Conservation (phyloP, 1,140 invertebrate species). For the Micrasema minimum region DNA sequence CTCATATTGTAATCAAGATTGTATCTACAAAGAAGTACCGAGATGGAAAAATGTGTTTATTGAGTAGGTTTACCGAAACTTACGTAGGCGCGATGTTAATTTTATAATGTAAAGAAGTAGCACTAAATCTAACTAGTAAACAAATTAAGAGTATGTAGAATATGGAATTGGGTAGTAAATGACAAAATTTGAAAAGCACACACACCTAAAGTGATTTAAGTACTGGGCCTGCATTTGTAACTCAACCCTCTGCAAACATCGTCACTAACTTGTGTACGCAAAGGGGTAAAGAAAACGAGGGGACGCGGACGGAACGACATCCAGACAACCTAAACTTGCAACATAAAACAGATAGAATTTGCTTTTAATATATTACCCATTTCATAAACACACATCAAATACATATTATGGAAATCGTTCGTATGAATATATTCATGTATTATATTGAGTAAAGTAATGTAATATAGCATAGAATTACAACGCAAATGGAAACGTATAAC, state of each 20-base stretch:
- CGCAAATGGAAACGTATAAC: no score
- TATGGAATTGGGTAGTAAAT: no score
- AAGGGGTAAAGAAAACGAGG: constrained; percentile 3
- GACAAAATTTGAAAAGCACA: constrained; percentile 18
- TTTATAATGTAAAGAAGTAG: no score
- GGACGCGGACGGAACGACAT: not conserved
- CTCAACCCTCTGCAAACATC: constrained; percentile 36
- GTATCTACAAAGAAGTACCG: no score
- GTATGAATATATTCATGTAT: not conserved
- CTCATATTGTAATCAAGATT: no score
- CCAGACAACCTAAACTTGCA: constrained; percentile 4
- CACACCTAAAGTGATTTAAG: constrained; percentile 13
- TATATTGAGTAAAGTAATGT: not conserved
- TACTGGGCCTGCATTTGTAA: constrained; percentile 38
- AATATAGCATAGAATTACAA: no score
- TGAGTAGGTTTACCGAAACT: no score
- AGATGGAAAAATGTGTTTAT: no score
- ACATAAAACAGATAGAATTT: constrained; percentile 19
- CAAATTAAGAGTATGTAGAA: no score
- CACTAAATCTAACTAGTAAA: no score
- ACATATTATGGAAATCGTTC: no score
- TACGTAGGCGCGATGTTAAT: no score
- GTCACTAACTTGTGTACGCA: constrained; percentile 18
- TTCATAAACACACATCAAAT: constrained; percentile 1
- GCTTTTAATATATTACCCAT: not conserved